A percentile compares a stretch with the other conserved stretches of the same genome.
phyloP scores from a whole-genome alignment of 2,888 invertebrate genomes.

The Chalcis sispes region DNA sequence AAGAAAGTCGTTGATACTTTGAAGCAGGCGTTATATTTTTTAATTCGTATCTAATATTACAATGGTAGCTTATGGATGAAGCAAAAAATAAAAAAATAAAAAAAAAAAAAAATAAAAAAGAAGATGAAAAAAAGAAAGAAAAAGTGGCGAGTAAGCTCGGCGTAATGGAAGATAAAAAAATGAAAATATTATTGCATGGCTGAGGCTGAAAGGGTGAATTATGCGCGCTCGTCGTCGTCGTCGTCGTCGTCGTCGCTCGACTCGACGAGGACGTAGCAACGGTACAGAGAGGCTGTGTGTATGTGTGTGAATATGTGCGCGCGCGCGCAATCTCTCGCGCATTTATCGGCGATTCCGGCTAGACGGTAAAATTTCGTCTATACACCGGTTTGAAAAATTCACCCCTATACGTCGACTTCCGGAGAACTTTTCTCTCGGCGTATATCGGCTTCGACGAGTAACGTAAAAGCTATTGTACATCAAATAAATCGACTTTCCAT shows the following conservation, averaged over 20 bases:
- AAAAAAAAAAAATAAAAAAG: neutral
- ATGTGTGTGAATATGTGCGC: neutral
- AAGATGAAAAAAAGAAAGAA: neutral
- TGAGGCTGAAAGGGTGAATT: neutral
- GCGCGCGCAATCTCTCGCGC: neutral
- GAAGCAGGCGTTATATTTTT: no score
- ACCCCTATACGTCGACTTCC: no score
- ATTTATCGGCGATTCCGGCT: conserved; percentile 35
- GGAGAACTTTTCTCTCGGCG: no score
- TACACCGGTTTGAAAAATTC: no score
- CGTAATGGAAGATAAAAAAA: neutral
- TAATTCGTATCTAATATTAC: no score
- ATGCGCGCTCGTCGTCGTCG: neutral
- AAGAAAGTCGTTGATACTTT: no score
- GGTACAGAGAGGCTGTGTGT: neutral
- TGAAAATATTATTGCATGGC: neutral
- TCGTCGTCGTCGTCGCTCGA: no score
- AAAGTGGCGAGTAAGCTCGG: neutral
- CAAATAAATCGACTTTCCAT: no score
- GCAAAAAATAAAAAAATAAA: no score
- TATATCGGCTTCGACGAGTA: no score
- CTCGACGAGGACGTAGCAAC: neutral
- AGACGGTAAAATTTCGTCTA: conserved; percentile 20
- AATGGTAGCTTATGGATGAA: no score
- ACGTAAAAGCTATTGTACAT: no score